Conservation (phyloP, 2,888 invertebrate genomes). For the Eilema griseolum region DNA sequence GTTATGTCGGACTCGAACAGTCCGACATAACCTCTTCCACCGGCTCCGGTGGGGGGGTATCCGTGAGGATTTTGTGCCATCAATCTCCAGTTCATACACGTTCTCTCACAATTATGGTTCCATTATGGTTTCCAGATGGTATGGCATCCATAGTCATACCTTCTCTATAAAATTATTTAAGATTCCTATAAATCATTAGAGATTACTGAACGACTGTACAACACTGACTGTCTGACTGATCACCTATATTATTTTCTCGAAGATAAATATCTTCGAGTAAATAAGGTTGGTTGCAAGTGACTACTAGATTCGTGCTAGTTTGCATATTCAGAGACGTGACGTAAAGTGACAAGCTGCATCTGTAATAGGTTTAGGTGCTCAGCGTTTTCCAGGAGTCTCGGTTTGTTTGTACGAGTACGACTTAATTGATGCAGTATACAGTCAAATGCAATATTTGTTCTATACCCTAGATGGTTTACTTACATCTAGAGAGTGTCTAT, state of each 20-base stretch:
- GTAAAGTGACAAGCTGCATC: slow-evolving; percentile 27
- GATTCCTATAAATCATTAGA: background rate
- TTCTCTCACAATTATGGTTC: no score
- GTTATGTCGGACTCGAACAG: no score
- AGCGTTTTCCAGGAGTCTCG: slow-evolving; percentile 17
- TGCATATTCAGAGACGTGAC: slow-evolving; percentile 27
- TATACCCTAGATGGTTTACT: background rate
- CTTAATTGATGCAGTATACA: slow-evolving; percentile 4
- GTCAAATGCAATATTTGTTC: background rate
- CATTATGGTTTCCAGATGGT: no score
- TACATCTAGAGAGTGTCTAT: background rate
- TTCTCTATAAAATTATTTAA: background rate
- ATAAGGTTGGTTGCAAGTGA: background rate
- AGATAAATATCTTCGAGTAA: background rate
- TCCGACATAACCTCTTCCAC: no score
- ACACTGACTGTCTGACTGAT: no score
- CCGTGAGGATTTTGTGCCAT: no score
- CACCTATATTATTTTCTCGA: no score
- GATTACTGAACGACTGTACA: background rate
- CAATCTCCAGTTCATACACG: no score
- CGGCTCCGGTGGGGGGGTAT: no score
- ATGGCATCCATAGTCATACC: background rate
- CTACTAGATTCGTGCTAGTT: slow-evolving; percentile 25
- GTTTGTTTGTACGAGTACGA: slow-evolving; percentile 19
- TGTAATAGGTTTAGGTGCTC: slow-evolving; percentile 23